Evolutionary conservation across 2,797 vertebrate genomes (phyloP), one percentile per base, ranked within the genome.

Genomic region (Chanos chanos): DNA sequence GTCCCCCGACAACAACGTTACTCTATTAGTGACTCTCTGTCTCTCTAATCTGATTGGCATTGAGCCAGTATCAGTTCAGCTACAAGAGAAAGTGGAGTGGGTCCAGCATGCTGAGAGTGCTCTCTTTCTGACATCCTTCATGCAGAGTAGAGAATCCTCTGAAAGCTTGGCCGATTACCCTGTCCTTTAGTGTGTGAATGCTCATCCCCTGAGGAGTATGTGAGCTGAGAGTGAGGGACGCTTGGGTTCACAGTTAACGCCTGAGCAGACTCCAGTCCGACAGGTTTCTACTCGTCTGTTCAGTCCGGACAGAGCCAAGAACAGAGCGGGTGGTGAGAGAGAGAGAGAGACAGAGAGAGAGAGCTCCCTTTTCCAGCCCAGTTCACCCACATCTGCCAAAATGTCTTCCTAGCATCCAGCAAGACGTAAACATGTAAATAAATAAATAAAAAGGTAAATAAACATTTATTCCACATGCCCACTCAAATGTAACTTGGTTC

Each of bases 401-500:
- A 39, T 2, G 19, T 15, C 8, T 28, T 30, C 33, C 43, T 18
- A 28, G 24, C 3, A 6, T 16, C 37, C 15, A 18, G 15, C 7
- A 5, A 7, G 37, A 15, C 18, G 41, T 19, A 16, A 39, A 10
- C 16, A 3, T 21, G 18, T 39, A 41, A 39, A 41, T 41, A n/a
- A n/a, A n/a, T n/a, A n/a, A n/a, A n/a, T n/a, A 39, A 16, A 49
- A 28, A 49, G 24, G 60, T 44, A 58, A 34, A 58, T 18, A 49
- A 21, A 49, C 44, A 60, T 44, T 60, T 60, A 37, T 49, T 36
- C 7, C 22, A 1, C n/a, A 21, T 39, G 5, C 3, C 21, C 36
- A 41, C 51, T 51, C 39, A 50, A 51, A 58, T 44, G 54, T 24
- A 57, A 19, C 50, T 57, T 18, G 37, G 31, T 48, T 22, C 27